Evolutionary conservation across 2,797 vertebrate genomes (phyloP).

Genomic region (Chiloscyllium punctatum): DNA sequence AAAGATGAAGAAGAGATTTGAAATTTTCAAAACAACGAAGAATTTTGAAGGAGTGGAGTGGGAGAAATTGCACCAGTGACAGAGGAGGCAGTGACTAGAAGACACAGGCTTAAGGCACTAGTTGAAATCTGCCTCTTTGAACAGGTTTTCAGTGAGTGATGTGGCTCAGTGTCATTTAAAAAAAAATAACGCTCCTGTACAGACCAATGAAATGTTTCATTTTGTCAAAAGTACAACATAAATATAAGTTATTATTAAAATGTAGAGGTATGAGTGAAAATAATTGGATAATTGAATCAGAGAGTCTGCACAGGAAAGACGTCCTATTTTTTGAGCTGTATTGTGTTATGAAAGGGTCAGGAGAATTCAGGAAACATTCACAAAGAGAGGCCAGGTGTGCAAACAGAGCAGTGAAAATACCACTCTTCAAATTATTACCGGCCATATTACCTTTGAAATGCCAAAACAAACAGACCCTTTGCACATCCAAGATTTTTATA

Average conservation of each 20-base stretch:
- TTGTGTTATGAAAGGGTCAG: not conserved
- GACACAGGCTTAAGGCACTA: not conserved
- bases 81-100: not conserved
- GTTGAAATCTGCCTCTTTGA: not conserved
- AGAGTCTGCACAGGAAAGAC: not conserved
- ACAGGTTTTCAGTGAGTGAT: not conserved
- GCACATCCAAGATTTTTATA: not conserved
- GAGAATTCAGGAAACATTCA: not conserved
- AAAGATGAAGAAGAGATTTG: not conserved
- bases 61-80: not conserved
- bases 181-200: not conserved
- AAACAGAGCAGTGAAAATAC: not conserved
- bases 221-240: not conserved
- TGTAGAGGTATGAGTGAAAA: not conserved
- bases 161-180: too few relatives aligned
- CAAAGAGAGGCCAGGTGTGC: not conserved
- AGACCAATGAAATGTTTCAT: not conserved
- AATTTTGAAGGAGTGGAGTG: not conserved
- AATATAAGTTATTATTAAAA: not conserved
- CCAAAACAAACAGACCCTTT: not conserved
- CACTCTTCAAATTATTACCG: not conserved
- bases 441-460: not conserved
- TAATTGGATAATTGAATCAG: not conserved
- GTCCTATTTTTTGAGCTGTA: not conserved
- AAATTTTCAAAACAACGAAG: not conserved